Base-by-base conservation (phyloP, 2,113 vertebrate species). In the Notothenia rossii region DNA sequence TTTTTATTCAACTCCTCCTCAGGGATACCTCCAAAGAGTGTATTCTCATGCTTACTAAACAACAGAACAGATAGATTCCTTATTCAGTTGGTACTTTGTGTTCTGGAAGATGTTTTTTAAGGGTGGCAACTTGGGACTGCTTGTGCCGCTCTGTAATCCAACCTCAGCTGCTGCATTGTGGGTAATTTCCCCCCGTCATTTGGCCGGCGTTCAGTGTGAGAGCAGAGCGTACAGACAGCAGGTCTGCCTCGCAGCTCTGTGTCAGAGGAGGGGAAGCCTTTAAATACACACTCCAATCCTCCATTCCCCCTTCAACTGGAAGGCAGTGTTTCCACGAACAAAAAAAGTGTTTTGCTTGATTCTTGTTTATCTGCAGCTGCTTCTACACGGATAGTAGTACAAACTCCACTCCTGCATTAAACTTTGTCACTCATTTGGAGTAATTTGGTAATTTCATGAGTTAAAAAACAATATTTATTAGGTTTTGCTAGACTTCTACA, bases 231-330 rank as follows among this genome's bases (percentile, higher is more conserved):
- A 63, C 75, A 82, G 90, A 88, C 90, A 86, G 87, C 85, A 83
- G 87, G 90, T 87, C 87, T 89, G 85, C 83, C 83, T 89, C 67
- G 33, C 88, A 89, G 88, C 74, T 82, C 79, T 55, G 75, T 73
- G 90, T 72, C 49, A 82, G 86, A 72, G 70, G 56, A 40, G 61
- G 63, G 36, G 74, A 74, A 75, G 72, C 56, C 64, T 82, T 81
- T 76, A 76, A 82, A 82, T 79, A 90, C 87, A 91, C 84, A 87
- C 72, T 85, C 79, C 75, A 50, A 51, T 53, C 72, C 76, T 71
- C 80, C 40, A 2, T 54, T 36, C 53, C 66, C 66, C 56, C n/a
- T 7, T 8, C 10, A 43, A 6, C 76, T 59, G 62, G 29, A 29
- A 33, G 20, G 53, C 55, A 14, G 2, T 29, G 29, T 65, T 71